Conservation (phyloP, 35 echinoderm and acorn worm species). For the Heliocidaris tuberculata region DNA sequence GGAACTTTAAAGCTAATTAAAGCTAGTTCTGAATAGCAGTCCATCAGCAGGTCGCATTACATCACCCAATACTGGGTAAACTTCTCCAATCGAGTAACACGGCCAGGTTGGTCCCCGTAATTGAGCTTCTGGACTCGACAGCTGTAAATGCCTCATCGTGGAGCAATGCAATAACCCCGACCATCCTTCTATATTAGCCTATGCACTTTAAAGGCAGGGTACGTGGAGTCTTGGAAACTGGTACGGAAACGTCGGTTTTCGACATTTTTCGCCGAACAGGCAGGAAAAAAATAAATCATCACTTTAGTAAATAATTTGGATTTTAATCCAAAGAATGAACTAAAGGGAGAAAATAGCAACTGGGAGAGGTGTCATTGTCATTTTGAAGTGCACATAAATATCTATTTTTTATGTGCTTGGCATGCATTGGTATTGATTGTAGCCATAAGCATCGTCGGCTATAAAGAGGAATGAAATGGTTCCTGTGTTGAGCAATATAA, state of each 20-base stretch:
- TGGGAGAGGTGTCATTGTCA: no score
- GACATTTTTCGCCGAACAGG: no score
- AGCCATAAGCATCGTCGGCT: no score
- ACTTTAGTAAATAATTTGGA: no score
- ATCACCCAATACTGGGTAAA: slow-evolving; percentile 10
- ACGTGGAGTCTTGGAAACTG: background rate
- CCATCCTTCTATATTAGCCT: background rate
- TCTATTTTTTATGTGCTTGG: no score
- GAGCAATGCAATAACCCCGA: background rate
- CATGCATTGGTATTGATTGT: no score
- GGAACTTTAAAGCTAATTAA: slow-evolving; percentile 13
- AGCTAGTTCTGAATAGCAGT: slow-evolving; percentile 8
- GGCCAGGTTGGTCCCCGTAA: background rate
- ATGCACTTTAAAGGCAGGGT: slow-evolving; percentile 8
- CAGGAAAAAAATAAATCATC: no score
- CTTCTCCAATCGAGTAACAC: slow-evolving; percentile 1
- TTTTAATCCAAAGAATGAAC: no score
- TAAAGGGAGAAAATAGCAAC: no score
- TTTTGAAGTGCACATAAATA: no score
- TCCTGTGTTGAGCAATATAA: no score
- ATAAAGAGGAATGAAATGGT: no score
- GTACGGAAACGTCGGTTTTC: background rate
- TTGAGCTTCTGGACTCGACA: background rate
- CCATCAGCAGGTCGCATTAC: background rate
- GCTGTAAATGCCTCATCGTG: background rate